Evolutionary conservation across 2,888 invertebrate species (phyloP), one percentile per base, ranked within the genome.

Genomic region (Cristatella mucedo): DNA sequence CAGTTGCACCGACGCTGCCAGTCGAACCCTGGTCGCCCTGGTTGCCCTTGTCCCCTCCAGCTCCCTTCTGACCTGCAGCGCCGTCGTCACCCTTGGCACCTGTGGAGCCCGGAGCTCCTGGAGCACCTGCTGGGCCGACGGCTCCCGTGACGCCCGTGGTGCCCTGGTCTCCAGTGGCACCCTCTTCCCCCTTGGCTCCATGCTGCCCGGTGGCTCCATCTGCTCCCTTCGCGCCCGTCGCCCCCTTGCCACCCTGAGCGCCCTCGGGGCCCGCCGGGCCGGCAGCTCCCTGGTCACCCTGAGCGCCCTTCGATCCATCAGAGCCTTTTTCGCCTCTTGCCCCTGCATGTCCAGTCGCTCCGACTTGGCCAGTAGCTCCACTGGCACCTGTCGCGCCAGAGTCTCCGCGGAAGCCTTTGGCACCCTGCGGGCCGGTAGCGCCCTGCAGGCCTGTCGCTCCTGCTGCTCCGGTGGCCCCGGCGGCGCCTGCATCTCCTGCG

Each of bases 171-270:
- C n/a, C n/a, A n/a, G 29, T 29, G n/a, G 15, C 34, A 7, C 38
- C 38, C n/a, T n/a, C n/a, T n/a, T n/a, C n/a, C n/a, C n/a, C n/a
- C n/a, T n/a, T n/a, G n/a, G n/a, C n/a, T n/a, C n/a, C n/a, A n/a
- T n/a, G n/a, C n/a, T n/a, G n/a, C 21, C n/a, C 21, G n/a, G n/a
- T n/a, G n/a, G 4, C 5, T 7, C 41, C 41, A 5, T 22, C 18
- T 15, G n/a, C 21, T 13, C 46, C 46, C 4, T 18, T n/a, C 24
- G 31, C 18, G 21, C 49, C 48, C 33, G 43, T 11, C 9, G 40
- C 29, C 7, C 49, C 49, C 38, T 39, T 22, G n/a, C 30, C 30
- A 16, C 49, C 49, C 24, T 29, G 22, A 4, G 37, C n/a, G 30
- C 48, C 48, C 9, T 31, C 18, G 18, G 16, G 21, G 16, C 45